Evolutionary conservation across 2,113 vertebrate genomes (phyloP).

Genomic region (Zosterops pallidus): DNA sequence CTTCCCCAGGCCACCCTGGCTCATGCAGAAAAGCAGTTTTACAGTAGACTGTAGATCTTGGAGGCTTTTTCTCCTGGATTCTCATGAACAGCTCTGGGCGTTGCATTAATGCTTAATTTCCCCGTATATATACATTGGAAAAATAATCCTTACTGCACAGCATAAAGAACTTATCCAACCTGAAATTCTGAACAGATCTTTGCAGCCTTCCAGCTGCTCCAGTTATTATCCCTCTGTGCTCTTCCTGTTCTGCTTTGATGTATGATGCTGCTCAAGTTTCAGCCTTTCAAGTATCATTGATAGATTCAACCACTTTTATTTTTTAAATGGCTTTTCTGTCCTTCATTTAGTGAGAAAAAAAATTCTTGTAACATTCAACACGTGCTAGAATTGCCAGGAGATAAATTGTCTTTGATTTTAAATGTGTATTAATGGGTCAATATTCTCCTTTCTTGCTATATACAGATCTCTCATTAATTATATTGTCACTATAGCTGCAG

Average conservation of each 20-base stretch:
- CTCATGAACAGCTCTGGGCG: background rate
- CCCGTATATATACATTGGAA: background rate
- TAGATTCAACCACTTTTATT: background rate
- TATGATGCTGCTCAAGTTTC: background rate
- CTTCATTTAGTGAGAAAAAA: conserved; percentile 14
- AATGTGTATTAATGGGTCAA: conserved; percentile 44
- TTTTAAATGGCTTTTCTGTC: conserved; percentile 22
- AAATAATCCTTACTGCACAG: background rate
- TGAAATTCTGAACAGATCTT: background rate
- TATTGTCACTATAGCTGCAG: background rate
- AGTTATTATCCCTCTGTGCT: background rate
- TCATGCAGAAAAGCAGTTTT: background rate
- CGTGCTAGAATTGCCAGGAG: background rate
- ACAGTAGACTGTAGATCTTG: background rate
- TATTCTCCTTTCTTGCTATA: conserved; percentile 38
- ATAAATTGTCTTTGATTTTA: conserved; percentile 55
- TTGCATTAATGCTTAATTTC: background rate
- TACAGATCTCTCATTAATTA: conserved; percentile 55
- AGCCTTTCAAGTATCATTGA: background rate
- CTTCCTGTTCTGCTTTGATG: background rate
- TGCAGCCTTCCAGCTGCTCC: background rate
- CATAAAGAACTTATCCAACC: background rate
- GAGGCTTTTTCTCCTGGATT: background rate
- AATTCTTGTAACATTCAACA: background rate
- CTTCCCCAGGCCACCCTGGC: background rate